These are phyloP conservation scores for Pinctada fucata DNA, from an alignment of 2,888 invertebrate species.

Conservation along the genomic window DNA sequence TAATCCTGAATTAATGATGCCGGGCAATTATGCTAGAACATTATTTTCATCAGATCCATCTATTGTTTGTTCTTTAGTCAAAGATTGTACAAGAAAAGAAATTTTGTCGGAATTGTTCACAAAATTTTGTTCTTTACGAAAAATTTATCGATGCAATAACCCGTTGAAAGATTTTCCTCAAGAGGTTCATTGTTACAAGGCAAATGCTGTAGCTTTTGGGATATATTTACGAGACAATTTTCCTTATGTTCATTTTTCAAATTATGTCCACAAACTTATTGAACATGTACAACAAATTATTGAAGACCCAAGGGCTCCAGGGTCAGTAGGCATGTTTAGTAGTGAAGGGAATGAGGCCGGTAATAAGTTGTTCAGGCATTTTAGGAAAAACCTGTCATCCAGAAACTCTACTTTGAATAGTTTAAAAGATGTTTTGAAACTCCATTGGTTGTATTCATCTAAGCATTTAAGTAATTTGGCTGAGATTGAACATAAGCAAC, in stretches of 20 bases:
- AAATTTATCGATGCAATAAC: constrained; percentile 8
- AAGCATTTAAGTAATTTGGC: not conserved
- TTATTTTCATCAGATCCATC: constrained; percentile 3
- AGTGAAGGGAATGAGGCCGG: constrained; percentile 1
- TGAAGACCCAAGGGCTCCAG: not conserved
- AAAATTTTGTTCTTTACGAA: constrained; percentile 5
- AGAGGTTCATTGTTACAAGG: constrained; percentile 4
- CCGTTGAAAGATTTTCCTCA: not conserved
- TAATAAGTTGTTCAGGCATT: not conserved
- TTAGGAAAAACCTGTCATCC: not conserved
- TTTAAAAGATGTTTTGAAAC: not conserved
- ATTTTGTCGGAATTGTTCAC: not conserved
- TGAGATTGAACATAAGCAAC: not conserved
- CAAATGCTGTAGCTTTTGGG: not conserved
- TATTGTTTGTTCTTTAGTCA: not conserved
- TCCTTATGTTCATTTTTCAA: not conserved
- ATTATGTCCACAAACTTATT: not conserved
- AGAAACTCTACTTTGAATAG: not conserved
- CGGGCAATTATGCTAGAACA: constrained; percentile 22
- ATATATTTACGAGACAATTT: not conserved
- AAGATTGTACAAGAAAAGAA: not conserved
- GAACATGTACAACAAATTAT: not conserved
- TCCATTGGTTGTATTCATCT: not conserved
- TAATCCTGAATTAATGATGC: constrained; percentile 25
- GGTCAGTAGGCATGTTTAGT: not conserved